Percentiles rank a stretch among this genome's conserved stretches.
Conservation (phyloP, 2,797 vertebrate species). For the Neosilurus mollespiculum region DNA sequence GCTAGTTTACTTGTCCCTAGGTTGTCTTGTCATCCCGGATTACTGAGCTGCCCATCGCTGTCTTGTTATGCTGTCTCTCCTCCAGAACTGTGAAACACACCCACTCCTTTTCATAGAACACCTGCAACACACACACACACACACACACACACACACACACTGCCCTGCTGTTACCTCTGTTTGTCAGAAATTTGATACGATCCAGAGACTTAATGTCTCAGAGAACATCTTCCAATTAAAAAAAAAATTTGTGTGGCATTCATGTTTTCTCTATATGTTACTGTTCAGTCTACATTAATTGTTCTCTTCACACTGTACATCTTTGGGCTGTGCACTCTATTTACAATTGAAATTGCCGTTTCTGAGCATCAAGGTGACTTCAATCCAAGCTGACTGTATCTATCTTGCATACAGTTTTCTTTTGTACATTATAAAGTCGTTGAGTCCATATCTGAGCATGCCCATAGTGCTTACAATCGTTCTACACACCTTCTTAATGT, state of each 20-base stretch:
- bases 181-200: background rate
- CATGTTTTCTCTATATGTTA: background rate
- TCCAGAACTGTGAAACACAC: background rate
- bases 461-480: background rate
- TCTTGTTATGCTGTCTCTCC: background rate
- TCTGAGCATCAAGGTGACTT: conserved; percentile 7
- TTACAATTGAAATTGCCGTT: background rate
- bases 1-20: background rate
- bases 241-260: background rate
- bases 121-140: background rate
- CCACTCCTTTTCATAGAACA: background rate
- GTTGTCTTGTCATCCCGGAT: background rate
- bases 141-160: background rate
- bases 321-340: too few relatives aligned
- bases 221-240: background rate
- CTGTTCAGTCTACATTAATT: background rate
- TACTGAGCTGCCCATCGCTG: background rate
- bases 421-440: background rate
- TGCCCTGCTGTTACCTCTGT: background rate
- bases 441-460: background rate
- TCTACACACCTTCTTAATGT: background rate
- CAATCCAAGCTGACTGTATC: background rate
- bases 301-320: background rate
- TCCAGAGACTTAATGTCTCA: background rate
- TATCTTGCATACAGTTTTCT: background rate